Evolutionary conservation across 1,140 invertebrate species (phyloP), one percentile per base, ranked within the genome.

Genomic region (Megalonaias nervosa): DNA sequence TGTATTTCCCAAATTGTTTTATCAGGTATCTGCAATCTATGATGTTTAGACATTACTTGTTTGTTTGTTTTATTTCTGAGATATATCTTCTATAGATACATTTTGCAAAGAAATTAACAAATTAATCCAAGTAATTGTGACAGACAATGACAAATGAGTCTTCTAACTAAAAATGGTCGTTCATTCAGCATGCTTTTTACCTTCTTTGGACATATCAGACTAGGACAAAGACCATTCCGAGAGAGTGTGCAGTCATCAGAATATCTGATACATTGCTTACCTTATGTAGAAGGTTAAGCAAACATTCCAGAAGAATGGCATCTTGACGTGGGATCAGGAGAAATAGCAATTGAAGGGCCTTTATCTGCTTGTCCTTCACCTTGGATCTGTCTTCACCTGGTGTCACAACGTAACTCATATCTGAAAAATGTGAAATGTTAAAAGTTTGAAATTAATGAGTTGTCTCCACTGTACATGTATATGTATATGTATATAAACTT

Each of bases 171-270:
- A n/a, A n/a, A n/a, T n/a, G n/a, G n/a, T n/a, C n/a, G n/a, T n/a
- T n/a, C n/a, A 31, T 31, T 31, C 31, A 31, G 31, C 31, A 31
- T 31, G 31, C 5, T 2, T 31, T 31, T 59, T 90, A 94, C 93
- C 91, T 97, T 97, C 87, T 96, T 92, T 0, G 96, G 96, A 88
- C 96, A 97, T 74, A 98, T 91, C n/a, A 98, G 91, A 90, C 97
- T 96, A 0, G 96, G 96, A 6, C 96, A 87, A 98, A 98, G 80
- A 98, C 91, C 59, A 96, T 97, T 4, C 96, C 96, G 31, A 98
- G 92, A 81, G 95, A 97, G 67, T 95, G 93, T 2, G 96, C 93
- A 21, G 95, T 95, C 97, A 98, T 98, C 93, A 95, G 95, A 87
- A 97, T 98, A 15, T 92, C 92, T 19, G 92, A 90, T 86, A 94